phyloP scores from a whole-genome alignment of 2,113 vertebrate species.

The Psittacus erithacus region DNA sequence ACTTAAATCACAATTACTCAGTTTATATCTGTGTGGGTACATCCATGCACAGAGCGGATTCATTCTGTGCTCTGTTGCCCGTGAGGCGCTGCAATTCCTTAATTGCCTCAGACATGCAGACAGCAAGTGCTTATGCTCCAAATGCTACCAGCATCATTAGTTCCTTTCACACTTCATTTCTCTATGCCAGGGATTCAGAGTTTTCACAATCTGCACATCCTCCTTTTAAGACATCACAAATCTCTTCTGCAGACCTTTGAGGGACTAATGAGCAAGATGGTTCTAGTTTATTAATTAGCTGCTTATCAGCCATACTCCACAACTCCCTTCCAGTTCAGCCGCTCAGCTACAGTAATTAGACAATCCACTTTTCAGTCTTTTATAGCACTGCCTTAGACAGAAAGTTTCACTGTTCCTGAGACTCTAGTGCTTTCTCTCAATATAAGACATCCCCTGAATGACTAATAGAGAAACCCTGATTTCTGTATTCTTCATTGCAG shows the following conservation, averaged over 20 bases:
- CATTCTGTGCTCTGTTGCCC: not conserved
- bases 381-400: not conserved
- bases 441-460: slow-evolving; percentile 19
- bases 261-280: slow-evolving; percentile 21
- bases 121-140: not conserved
- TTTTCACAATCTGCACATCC: slow-evolving; percentile 39
- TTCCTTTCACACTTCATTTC: slow-evolving; percentile 40
- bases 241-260: slow-evolving; percentile 43
- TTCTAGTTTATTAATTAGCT: slow-evolving; percentile 52
- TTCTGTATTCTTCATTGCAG: slow-evolving; percentile 5
- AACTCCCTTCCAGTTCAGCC: slow-evolving; percentile 21
- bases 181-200: not conserved
- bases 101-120: not conserved
- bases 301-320: not conserved
- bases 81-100: not conserved
- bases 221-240: slow-evolving; percentile 29
- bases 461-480: slow-evolving; percentile 7
- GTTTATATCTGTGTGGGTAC: not conserved
- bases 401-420: not conserved
- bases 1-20: not conserved
- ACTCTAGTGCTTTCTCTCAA: slow-evolving; percentile 18
- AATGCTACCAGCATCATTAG: slow-evolving; percentile 32
- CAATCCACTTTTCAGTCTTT: slow-evolving; percentile 4
- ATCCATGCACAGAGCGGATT: not conserved
- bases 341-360: slow-evolving; percentile 44